Evolutionary conservation across 2,888 invertebrate species (phyloP).

Genomic region (Serrognathus titanus): DNA sequence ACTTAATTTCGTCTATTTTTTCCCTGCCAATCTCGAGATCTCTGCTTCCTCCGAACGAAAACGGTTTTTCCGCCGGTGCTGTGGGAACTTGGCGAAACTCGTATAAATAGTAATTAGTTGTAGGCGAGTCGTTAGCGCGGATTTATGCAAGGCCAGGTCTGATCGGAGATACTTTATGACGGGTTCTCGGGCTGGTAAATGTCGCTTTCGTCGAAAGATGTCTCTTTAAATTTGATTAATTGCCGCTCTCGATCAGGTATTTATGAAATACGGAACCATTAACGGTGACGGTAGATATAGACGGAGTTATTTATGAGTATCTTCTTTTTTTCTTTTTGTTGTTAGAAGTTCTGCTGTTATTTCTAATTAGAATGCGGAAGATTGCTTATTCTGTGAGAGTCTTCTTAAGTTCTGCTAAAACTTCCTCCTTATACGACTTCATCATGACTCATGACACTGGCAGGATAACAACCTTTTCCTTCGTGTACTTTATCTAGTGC

Average conservation of each 20-base stretch:
- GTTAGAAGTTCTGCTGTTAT: too few species aligned
- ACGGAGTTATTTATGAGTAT: neutral
- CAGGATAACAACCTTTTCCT: too few species aligned
- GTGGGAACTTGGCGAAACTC: conserved; percentile 18
- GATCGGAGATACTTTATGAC: conserved; percentile 21
- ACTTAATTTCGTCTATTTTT: conserved; percentile 4
- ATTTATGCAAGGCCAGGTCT: conserved; percentile 23
- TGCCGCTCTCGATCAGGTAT: conserved; percentile 12
- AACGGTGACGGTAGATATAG: conserved; percentile 8
- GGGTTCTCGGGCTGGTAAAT: conserved; percentile 4
- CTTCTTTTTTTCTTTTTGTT: too few species aligned
- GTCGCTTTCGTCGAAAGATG: conserved; percentile 5
- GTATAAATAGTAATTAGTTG: conserved; percentile 26
- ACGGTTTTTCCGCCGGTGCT: conserved; percentile 13
- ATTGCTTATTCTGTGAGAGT: too few species aligned
- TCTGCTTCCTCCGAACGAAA: conserved; percentile 12
- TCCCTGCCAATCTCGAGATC: conserved; percentile 13
- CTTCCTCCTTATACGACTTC: too few species aligned
- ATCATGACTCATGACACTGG: too few species aligned
- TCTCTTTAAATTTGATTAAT: conserved; percentile 16
- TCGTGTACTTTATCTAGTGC: too few species aligned
- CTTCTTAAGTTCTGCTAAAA: too few species aligned
- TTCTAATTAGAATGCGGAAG: too few species aligned
- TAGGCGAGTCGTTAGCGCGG: conserved; percentile 23
- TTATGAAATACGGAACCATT: conserved; percentile 14